Evolutionary conservation across 1,140 invertebrate genomes (phyloP).

Genomic region (Brachionus koreanus): DNA sequence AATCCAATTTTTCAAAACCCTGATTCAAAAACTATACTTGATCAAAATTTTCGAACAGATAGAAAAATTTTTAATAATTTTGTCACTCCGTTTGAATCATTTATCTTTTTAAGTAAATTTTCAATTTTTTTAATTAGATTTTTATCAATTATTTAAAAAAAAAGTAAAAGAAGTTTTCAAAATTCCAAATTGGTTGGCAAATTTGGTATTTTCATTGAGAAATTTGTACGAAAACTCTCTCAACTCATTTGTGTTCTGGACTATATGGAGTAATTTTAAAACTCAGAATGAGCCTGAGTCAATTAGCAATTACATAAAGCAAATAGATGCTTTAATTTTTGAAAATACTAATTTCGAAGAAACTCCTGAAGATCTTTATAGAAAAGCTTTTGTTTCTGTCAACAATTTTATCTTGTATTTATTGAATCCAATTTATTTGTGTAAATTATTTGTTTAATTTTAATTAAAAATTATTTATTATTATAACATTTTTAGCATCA

Average conservation of each 20-base stretch:
- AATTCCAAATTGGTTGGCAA: not conserved
- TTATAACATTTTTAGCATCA: not conserved
- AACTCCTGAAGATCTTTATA: not conserved
- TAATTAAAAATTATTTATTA: not conserved
- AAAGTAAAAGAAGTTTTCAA: not conserved
- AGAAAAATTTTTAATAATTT: not conserved
- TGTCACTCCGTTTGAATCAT: not conserved
- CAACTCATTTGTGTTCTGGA: conserved; percentile 7
- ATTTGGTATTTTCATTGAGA: not conserved
- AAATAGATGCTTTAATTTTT: not conserved
- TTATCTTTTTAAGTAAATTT: conserved; percentile 33
- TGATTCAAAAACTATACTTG: not conserved
- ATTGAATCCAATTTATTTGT: not conserved
- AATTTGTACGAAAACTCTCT: not conserved
- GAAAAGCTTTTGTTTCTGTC: not conserved
- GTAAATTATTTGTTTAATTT: not conserved
- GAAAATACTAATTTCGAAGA: not conserved
- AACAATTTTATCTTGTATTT: not conserved
- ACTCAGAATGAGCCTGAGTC: not conserved
- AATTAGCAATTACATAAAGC: not conserved
- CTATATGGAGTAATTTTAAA: not conserved
- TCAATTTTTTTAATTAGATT: not conserved
- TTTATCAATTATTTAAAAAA: not conserved
- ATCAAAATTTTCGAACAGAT: not conserved
- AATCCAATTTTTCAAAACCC: not conserved